phyloP scores from a whole-genome alignment of 1,140 invertebrate genomes.

The Phocides pigmalion region DNA sequence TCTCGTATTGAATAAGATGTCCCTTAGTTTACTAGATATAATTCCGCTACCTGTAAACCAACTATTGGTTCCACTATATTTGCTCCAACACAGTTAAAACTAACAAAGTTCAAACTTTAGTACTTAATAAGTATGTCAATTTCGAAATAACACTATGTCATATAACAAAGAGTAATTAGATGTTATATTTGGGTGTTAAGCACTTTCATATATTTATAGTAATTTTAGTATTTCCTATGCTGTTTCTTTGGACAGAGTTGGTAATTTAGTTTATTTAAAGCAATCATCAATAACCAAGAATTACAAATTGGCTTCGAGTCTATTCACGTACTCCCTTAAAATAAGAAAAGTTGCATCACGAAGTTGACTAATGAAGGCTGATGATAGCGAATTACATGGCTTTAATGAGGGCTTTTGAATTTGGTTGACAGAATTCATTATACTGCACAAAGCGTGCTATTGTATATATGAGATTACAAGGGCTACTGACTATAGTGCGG shows the following conservation, averaged over 20 bases:
- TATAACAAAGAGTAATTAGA: too few species aligned
- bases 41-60: neutral
- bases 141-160: too few species aligned
- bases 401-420: constrained; percentile 37
- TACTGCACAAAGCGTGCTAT: constrained; percentile 47
- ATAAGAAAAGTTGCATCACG: constrained; percentile 32
- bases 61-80: neutral
- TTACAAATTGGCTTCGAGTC: constrained; percentile 5
- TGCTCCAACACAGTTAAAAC: too few species aligned
- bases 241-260: too few species aligned
- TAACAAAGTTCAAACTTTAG: too few species aligned
- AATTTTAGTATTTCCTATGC: too few species aligned
- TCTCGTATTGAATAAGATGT: constrained; percentile 61
- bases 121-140: too few species aligned
- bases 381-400: constrained; percentile 38
- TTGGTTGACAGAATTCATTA: constrained; percentile 44
- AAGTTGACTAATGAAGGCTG: constrained; percentile 37
- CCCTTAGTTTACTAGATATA: constrained; percentile 35
- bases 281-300: neutral
- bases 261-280: neutral
- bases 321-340: constrained; percentile 11
- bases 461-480: constrained; percentile 39
- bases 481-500: constrained; percentile 34
- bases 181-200: too few species aligned
- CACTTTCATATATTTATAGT: too few species aligned